Evolutionary conservation across 2,888 invertebrate species (phyloP).

Genomic region (Disparrhopalites patrizii): DNA sequence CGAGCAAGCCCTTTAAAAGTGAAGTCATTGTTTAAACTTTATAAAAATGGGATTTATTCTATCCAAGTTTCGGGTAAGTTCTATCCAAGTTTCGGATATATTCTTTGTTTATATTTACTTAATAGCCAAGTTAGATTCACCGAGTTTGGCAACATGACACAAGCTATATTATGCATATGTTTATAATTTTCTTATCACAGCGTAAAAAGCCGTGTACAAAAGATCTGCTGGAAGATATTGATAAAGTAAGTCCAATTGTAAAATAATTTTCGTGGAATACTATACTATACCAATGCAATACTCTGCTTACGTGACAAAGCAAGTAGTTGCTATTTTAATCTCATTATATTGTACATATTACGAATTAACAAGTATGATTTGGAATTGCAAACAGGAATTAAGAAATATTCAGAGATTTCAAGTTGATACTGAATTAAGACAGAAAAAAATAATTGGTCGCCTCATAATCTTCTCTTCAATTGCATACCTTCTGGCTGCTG

Average conservation of each 20-base stretch:
- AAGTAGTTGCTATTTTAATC: neutral
- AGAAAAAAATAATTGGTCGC: slow-evolving; percentile 75
- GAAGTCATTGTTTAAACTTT: no score
- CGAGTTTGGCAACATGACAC: no score
- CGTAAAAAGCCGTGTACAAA: slow-evolving; percentile 58
- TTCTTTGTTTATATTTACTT: no score
- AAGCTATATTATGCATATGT: slow-evolving; percentile 11
- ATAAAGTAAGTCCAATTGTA: slow-evolving; percentile 57
- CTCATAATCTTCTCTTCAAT: slow-evolving; percentile 61
- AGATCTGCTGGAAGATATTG: slow-evolving; percentile 64
- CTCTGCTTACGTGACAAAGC: neutral
- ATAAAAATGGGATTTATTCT: slow-evolving; percentile 41
- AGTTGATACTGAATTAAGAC: slow-evolving; percentile 71
- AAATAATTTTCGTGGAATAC: slow-evolving; percentile 3
- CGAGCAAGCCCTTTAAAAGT: no score
- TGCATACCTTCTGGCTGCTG: slow-evolving; percentile 62
- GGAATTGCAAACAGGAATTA: slow-evolving; percentile 61
- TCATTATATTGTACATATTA: neutral
- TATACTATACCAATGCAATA: no score
- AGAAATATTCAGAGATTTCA: slow-evolving; percentile 74
- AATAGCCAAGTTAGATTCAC: no score
- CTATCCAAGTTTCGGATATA: neutral
- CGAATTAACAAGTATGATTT: no score
- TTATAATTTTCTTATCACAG: slow-evolving; percentile 52
- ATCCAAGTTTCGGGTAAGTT: slow-evolving; percentile 44